Evolutionary conservation across 2,797 vertebrate genomes (phyloP).

Genomic region (Gorsachius magnificus): DNA sequence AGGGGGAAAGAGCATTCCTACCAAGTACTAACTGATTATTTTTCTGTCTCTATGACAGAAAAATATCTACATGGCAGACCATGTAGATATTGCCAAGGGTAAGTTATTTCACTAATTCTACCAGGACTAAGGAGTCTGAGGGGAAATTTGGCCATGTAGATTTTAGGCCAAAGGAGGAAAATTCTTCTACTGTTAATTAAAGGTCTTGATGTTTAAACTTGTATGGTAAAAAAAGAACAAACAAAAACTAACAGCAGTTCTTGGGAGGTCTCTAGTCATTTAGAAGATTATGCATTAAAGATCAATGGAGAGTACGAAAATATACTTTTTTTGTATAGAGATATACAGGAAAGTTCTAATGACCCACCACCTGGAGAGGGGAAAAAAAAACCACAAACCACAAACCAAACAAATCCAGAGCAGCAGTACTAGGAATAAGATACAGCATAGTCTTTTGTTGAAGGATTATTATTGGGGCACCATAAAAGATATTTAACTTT

Average conservation of each 20-base stretch:
- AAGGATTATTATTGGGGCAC: background rate
- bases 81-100: conserved; percentile 37
- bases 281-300: conserved; percentile 67
- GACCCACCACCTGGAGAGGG: background rate
- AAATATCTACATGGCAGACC: no score
- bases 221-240: conserved; percentile 41
- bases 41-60: conserved; percentile 6
- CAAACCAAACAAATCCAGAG: background rate
- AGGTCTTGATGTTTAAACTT: conserved; percentile 78
- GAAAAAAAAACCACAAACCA: background rate
- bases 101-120: conserved; percentile 46
- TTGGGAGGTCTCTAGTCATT: conserved; percentile 72
- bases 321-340: background rate
- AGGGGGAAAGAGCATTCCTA: background rate
- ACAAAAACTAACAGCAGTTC: conserved; percentile 50
- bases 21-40: conserved; percentile 39
- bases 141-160: conserved; percentile 75
- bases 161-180: conserved; percentile 72
- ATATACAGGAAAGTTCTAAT: conserved; percentile 38
- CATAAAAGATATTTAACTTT: background rate
- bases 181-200: conserved; percentile 81
- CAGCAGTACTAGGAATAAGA: background rate
- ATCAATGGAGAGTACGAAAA: conserved; percentile 61
- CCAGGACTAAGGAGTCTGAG: conserved; percentile 57
- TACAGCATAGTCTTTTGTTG: background rate